Percentiles rank a stretch among this genome's conserved stretches.
These are phyloP conservation scores for Hozukius guyotensis DNA, from an alignment of 2,797 vertebrate species.

Conservation along the genomic window DNA sequence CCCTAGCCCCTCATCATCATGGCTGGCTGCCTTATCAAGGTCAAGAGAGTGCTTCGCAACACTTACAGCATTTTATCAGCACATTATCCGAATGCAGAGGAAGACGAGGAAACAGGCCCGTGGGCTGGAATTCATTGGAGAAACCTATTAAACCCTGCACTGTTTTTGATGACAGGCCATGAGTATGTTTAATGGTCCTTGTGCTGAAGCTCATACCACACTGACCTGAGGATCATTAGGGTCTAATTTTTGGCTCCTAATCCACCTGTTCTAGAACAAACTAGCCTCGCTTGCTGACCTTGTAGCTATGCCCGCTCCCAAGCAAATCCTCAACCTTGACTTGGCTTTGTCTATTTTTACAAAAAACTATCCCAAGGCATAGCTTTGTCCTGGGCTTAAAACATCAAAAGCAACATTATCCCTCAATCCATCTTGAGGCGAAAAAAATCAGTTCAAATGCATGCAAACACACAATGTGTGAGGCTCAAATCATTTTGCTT, in stretches of 20 bases:
- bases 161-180: slow-evolving; percentile 59
- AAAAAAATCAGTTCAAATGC: not conserved
- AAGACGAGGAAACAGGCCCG: slow-evolving; percentile 36
- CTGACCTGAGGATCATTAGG: slow-evolving; percentile 55
- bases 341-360: slow-evolving; percentile 36
- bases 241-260: slow-evolving; percentile 56
- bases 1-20: slow-evolving; percentile 50
- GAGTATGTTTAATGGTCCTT: slow-evolving; percentile 54
- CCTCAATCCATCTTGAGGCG: not conserved
- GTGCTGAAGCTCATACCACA: slow-evolving; percentile 34
- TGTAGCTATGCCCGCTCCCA: slow-evolving; percentile 17
- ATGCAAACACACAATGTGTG: not conserved
- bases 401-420: slow-evolving; percentile 40
- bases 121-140: slow-evolving; percentile 30
- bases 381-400: slow-evolving; percentile 12
- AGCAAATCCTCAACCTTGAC: slow-evolving; percentile 61
- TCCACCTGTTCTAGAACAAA: slow-evolving; percentile 13
- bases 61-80: slow-evolving; percentile 72
- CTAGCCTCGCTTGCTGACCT: slow-evolving; percentile 35
- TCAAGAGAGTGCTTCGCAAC: slow-evolving; percentile 65
- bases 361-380: slow-evolving; percentile 25
- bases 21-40: slow-evolving; percentile 77
- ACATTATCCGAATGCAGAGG: slow-evolving; percentile 48
- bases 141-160: slow-evolving; percentile 52
- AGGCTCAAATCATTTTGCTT: not conserved